A percentile compares a stretch with the other conserved stretches of the same genome.
Evolutionary conservation across 2,888 invertebrate genomes (phyloP).

Genomic region (Lasioglossum leucozonium): DNA sequence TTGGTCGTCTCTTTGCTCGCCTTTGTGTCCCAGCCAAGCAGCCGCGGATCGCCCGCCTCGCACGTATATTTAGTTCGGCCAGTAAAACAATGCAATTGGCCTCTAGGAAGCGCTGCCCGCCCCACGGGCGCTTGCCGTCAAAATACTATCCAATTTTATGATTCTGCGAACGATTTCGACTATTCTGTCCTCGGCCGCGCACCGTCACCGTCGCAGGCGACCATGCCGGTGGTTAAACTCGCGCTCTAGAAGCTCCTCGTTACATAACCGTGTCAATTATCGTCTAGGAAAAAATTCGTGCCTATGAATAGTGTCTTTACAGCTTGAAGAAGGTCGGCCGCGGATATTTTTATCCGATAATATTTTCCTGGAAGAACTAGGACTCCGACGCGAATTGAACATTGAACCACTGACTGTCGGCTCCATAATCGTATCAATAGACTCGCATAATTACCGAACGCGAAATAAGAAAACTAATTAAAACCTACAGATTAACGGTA

Average conservation of each 20-base stretch:
- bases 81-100: slow-evolving; percentile 81
- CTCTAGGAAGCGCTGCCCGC: slow-evolving; percentile 76
- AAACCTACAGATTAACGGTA: too few relatives aligned
- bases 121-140: slow-evolving; percentile 50
- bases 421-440: not conserved
- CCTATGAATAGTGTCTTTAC: not conserved
- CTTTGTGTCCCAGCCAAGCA: slow-evolving; percentile 77
- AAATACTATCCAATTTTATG: slow-evolving; percentile 58
- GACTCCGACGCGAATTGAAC: not conserved
- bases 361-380: not conserved
- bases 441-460: not conserved
- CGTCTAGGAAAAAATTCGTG: not conserved
- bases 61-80: slow-evolving; percentile 80
- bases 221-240: not conserved
- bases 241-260: not conserved
- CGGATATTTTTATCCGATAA: slow-evolving; percentile 14
- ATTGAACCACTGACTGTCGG: not conserved
- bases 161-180: slow-evolving; percentile 39
- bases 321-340: slow-evolving; percentile 11
- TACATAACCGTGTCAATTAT: not conserved
- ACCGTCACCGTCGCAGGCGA: not conserved
- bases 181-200: slow-evolving; percentile 29
- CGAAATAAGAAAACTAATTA: not conserved
- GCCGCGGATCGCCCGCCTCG: slow-evolving; percentile 78
- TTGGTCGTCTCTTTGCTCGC: slow-evolving; percentile 63